Base-by-base conservation (phyloP, 2,888 invertebrate genomes). In the Drosophila ustulata region DNA sequence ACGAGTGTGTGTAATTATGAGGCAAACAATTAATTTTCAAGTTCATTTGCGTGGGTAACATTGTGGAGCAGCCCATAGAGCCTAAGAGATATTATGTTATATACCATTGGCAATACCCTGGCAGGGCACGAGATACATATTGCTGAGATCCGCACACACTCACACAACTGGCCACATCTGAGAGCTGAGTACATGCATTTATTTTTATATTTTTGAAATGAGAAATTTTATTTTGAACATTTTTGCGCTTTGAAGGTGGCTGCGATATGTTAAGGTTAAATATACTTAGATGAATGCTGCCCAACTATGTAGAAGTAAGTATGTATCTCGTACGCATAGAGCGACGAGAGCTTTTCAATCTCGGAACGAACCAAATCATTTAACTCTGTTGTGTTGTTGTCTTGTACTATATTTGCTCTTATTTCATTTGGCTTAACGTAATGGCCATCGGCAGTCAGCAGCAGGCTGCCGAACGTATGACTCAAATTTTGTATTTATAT, bases 261-360 rank as follows among this genome's bases (percentile, higher is more conserved):
- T 78, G 83, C 83, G 89, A 68, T 85, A 77, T 85, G 89, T 88
- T 85, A 89, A 85, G 85, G 89, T 86, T 86, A 86, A 88, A 77
- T 79, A 87, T 71, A 71, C 65, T 72, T 69, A 75, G 59, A 82
- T 63, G 61, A 52, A 39, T 18, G 55, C 51, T 49, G 73, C 52
- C 53, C 39, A 57, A 65, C 53, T 65, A 65, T 57, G 11, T 57
- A 64, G 74, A 65, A 47, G 59, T 71, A 71, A 50, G 62, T 65
- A 61, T 70, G 80, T 73, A 74, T 56, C 55, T n/a, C 34, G 58
- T 67, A 53, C 23, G 28, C 70, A 46, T 46, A 62, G 68, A 77
- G 52, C 52, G 26, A 28, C 53, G 34, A 64, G 47, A 82, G 88
- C 86, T 88, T 82, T 87, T 69, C 43, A 50, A 49, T 51, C 66